These are phyloP conservation scores for Stomatorhinus walkeri DNA, from an alignment of 2,797 vertebrate genomes.

Conservation along the genomic window DNA sequence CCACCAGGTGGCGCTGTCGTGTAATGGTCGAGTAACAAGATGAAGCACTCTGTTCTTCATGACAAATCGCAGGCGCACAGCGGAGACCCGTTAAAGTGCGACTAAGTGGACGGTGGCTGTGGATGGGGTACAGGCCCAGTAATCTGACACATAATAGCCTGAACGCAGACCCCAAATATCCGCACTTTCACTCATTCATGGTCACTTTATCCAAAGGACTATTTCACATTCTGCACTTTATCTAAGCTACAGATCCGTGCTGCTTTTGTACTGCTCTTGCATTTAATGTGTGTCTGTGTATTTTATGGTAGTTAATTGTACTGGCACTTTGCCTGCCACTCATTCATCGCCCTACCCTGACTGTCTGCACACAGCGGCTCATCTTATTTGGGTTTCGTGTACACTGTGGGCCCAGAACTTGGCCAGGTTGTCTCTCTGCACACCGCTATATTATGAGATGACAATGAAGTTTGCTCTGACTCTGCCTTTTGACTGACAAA, in stretches of 20 bases:
- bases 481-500: not conserved
- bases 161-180: not conserved
- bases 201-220: not conserved
- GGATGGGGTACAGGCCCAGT: not conserved
- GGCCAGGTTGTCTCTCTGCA: not conserved
- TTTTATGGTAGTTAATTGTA: not conserved
- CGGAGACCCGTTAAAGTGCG: not conserved
- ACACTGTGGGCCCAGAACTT: not conserved
- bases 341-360: not conserved
- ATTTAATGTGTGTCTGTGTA: not conserved
- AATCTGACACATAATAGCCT: not conserved
- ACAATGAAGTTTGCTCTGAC: not conserved
- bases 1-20: not conserved
- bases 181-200: not conserved
- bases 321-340: not conserved
- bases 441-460: not conserved
- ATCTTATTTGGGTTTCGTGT: not conserved
- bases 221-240: not conserved
- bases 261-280: not conserved
- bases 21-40: not conserved
- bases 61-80: not conserved
- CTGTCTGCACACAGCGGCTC: not conserved
- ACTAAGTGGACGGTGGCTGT: not conserved
- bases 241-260: not conserved
- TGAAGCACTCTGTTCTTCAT: not conserved